Percentiles rank a stretch among this genome's conserved stretches.
phyloP scores from a whole-genome alignment of 1,140 invertebrate genomes.

The Hormaphis cornu region DNA sequence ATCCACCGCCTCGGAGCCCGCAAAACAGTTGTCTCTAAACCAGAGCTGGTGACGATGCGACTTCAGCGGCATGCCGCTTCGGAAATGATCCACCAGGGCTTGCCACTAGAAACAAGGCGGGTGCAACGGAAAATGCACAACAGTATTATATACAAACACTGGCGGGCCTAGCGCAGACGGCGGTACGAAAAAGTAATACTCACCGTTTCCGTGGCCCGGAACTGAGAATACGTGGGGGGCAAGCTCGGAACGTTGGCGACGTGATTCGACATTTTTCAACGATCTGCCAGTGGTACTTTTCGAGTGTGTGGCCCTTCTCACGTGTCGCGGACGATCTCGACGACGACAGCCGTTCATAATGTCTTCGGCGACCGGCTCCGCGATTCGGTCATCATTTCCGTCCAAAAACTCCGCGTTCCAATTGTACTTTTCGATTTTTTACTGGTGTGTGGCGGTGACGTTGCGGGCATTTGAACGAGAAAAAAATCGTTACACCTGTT shows the following conservation, averaged over 20 bases:
- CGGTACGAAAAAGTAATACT: not conserved
- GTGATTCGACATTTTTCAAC: not conserved
- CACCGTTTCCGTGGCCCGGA: constrained; percentile 21
- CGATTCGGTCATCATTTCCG: too few species aligned
- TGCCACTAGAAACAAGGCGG: constrained; percentile 12
- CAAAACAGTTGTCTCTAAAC: constrained; percentile 24
- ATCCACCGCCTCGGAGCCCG: constrained; percentile 14
- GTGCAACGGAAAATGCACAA: too few species aligned
- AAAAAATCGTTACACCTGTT: constrained; percentile 1
- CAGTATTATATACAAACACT: too few species aligned
- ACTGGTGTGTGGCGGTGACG: too few species aligned
- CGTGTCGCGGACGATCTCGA: too few species aligned
- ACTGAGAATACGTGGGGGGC: not conserved
- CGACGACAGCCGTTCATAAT: too few species aligned
- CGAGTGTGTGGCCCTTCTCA: too few species aligned
- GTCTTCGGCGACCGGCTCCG: too few species aligned
- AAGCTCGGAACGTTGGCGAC: not conserved
- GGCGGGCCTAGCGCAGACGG: too few species aligned
- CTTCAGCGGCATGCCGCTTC: constrained; percentile 14
- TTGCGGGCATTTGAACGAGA: not conserved
- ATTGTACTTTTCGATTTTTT: too few species aligned
- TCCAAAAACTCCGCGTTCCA: too few species aligned
- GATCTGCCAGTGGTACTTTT: too few species aligned
- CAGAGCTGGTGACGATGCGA: constrained; percentile 7
- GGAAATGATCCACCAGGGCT: constrained; percentile 5